These are phyloP conservation scores for Meiosimyza decipiens DNA, from an alignment of 2,888 invertebrate genomes.

Conservation along the genomic window DNA sequence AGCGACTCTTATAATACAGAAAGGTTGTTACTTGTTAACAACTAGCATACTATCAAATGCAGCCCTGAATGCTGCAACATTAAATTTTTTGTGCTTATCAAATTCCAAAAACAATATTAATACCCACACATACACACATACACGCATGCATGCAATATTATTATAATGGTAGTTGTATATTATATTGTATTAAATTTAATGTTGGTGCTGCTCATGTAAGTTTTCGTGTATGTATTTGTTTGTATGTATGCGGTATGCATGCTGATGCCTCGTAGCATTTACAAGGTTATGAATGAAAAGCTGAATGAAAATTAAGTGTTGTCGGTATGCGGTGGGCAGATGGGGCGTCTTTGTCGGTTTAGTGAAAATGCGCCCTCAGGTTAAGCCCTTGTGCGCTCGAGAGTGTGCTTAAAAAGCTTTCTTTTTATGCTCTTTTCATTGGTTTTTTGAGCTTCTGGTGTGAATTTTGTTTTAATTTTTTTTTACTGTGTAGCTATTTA, in stretches of 20 bases:
- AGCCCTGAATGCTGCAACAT: neutral
- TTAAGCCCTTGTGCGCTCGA: too few species aligned
- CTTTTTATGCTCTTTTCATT: neutral
- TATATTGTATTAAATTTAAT: neutral
- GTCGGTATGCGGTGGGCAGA: too few species aligned
- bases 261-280: conserved; percentile 3
- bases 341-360: too few species aligned
- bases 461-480: conserved; percentile 6
- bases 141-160: neutral
- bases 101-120: too few species aligned
- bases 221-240: neutral
- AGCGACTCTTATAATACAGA: too few species aligned
- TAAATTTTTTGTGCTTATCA: neutral
- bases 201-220: conserved; percentile 20
- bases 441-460: too few species aligned
- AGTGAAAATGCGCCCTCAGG: neutral
- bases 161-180: neutral
- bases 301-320: conserved; percentile 41
- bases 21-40: too few species aligned
- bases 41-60: neutral
- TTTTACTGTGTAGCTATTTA: conserved; percentile 29
- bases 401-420: conserved; percentile 16
- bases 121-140: neutral
- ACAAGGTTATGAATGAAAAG: conserved; percentile 64
- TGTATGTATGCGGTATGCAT: neutral